Evolutionary conservation across 2,888 invertebrate species (phyloP), one percentile per base, ranked within the genome.

Genomic region (Cryptus armator): DNA sequence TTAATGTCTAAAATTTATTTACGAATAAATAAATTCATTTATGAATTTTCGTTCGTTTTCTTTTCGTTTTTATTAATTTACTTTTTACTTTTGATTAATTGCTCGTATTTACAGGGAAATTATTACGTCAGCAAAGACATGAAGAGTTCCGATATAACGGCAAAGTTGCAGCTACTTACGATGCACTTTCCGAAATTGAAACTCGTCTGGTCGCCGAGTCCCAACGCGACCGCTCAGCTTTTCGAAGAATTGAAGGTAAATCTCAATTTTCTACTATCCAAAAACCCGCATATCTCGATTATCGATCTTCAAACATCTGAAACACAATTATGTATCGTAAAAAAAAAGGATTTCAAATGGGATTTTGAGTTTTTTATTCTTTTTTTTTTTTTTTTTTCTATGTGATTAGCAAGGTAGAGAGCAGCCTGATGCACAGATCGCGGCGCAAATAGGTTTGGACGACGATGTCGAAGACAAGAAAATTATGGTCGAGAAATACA

Each of bases 171-270:
- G 88, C 94, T 99, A 48, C 95, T 99, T n/a, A 99, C 99, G 0
- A 95, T 99, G 88, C 98, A 99, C 93, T 99, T 99, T 94, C 99
- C 99, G 0, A 96, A 97, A 90, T 94, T 99, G 86, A 97, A 98
- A 88, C 94, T 99, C 9, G 97, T 99, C 48, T 99, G 99, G 99
- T 99, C 99, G 12, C 98, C 98, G 2, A 98, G 97, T 93, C 99
- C 99, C 0, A 98, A 98, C 93, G 99, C 99, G 53, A 98, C 99
- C 0, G 98, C 99, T 0, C 99, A 99, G 94, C 95, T 99, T 67
- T 99, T 99, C 94, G 97, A 98, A 92, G 98, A 99, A 94, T 94
- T 99, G 0, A 99, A 99, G 95, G 97, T 97, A 94, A 90, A 6
- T 14, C 16, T 14, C 19, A 29, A 32, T 59, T 14, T 29, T 5